These are phyloP conservation scores for Perdita meconis DNA, from an alignment of 2,888 invertebrate genomes.

Conservation along the genomic window DNA sequence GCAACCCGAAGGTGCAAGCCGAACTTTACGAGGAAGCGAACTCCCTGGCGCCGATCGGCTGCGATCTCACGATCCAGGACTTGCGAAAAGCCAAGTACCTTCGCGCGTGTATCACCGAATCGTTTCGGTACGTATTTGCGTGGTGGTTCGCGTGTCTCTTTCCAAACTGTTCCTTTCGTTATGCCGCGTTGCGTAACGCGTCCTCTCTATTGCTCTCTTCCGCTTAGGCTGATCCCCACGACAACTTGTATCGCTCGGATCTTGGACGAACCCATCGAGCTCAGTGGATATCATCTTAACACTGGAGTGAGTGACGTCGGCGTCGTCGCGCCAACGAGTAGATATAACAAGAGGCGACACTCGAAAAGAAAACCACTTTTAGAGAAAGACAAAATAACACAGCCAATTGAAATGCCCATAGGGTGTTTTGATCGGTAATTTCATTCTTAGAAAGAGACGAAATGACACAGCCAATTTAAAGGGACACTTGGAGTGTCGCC, in stretches of 20 bases:
- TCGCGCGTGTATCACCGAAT: constrained; percentile 91
- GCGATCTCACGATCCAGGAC: constrained; percentile 86
- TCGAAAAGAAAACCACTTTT: too few species aligned
- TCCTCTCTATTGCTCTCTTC: not conserved
- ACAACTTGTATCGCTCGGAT: constrained; percentile 92
- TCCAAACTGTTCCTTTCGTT: not conserved
- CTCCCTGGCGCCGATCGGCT: constrained; percentile 85
- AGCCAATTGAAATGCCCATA: too few species aligned
- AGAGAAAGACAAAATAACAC: too few species aligned
- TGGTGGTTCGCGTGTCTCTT: not conserved
- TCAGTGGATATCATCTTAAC: constrained; percentile 89
- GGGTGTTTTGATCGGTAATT: too few species aligned
- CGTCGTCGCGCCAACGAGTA: too few species aligned
- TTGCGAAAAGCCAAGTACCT: constrained; percentile 89
- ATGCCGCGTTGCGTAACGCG: not conserved
- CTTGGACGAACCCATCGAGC: constrained; percentile 89
- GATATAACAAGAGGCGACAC: too few species aligned
- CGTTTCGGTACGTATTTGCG: constrained; percentile 85
- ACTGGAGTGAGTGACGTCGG: constrained; percentile 89
- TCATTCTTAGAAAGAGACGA: too few species aligned
- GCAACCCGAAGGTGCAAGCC: constrained; percentile 88
- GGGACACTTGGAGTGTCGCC: too few species aligned
- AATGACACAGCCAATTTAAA: too few species aligned
- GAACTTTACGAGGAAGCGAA: constrained; percentile 88
- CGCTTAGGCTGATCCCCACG: constrained; percentile 88